Conservation (phyloP, 2,797 vertebrate genomes). For the Gymnodraco acuticeps region DNA sequence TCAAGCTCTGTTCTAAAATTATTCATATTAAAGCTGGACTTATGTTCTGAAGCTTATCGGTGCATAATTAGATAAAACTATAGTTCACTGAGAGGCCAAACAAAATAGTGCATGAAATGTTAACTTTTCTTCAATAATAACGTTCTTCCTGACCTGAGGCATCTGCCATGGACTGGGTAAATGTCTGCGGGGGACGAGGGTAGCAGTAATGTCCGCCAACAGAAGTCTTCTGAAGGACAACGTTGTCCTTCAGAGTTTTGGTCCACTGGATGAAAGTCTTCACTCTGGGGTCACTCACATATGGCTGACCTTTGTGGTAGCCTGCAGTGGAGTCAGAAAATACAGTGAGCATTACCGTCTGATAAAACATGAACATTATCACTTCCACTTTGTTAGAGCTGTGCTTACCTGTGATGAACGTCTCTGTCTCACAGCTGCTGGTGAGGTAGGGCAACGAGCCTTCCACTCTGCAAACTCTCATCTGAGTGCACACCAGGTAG, state of each 20-base stretch:
- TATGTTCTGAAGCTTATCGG: neutral
- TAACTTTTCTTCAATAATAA: neutral
- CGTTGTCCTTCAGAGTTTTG: slow-evolving; percentile 85
- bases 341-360: neutral
- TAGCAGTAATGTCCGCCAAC: slow-evolving; percentile 92
- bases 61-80: neutral
- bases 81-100: no score
- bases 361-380: neutral
- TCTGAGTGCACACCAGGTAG: slow-evolving; percentile 93
- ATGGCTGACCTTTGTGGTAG: slow-evolving; percentile 90
- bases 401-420: slow-evolving; percentile 89
- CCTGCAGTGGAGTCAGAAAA: slow-evolving; percentile 70
- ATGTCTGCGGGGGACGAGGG: slow-evolving; percentile 85
- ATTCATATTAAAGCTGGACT: neutral
- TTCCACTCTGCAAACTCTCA: slow-evolving; percentile 88
- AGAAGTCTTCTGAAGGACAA: slow-evolving; percentile 82
- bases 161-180: slow-evolving; percentile 80
- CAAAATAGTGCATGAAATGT: no score
- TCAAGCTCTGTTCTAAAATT: neutral
- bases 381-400: neutral
- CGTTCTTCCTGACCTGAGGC: slow-evolving; percentile 62
- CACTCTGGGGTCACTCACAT: slow-evolving; percentile 86
- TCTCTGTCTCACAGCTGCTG: slow-evolving; percentile 91
- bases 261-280: slow-evolving; percentile 92
- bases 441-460: slow-evolving; percentile 89